A percentile compares a stretch with the other conserved stretches of the same genome.
These are phyloP conservation scores for Sanderia malayensis DNA, from an alignment of 30 jellyfish, hydroid and myxozoan species.

Conservation along the genomic window DNA sequence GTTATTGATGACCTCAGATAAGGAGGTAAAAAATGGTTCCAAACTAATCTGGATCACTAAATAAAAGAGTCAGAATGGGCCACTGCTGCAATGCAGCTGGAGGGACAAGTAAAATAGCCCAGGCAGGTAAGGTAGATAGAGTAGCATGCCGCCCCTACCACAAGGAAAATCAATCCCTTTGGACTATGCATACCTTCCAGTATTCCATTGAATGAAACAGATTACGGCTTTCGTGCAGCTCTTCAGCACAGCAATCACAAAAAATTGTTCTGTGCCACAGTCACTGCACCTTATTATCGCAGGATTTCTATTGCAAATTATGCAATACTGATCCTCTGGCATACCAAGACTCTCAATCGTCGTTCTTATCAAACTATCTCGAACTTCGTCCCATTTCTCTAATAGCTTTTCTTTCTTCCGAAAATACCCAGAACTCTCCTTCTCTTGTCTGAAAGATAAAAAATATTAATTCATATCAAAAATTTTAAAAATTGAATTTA, in stretches of 20 bases:
- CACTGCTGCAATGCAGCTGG: background rate
- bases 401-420: slow-evolving; percentile 20
- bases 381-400: slow-evolving; percentile 18
- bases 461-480: too few relatives aligned
- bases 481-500: too few relatives aligned
- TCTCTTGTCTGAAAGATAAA: background rate
- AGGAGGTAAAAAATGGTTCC: background rate
- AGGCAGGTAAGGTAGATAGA: background rate
- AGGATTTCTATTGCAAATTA: background rate
- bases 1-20: background rate
- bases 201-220: slow-evolving; percentile 30
- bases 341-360: background rate
- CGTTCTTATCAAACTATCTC: background rate
- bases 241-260: slow-evolving; percentile 16
- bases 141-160: background rate
- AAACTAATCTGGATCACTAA: background rate
- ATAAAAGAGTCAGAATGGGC: background rate
- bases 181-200: slow-evolving; percentile 46
- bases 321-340: slow-evolving; percentile 9
- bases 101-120: background rate
- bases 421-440: slow-evolving; percentile 9
- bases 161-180: background rate
- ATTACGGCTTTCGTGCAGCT: slow-evolving; percentile 17
- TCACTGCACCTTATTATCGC: slow-evolving; percentile 16
- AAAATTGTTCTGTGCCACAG: slow-evolving; percentile 30